Evolutionary conservation across 2,888 invertebrate species (phyloP), one percentile per base, ranked within the genome.

Genomic region (Lucinisca nassula): DNA sequence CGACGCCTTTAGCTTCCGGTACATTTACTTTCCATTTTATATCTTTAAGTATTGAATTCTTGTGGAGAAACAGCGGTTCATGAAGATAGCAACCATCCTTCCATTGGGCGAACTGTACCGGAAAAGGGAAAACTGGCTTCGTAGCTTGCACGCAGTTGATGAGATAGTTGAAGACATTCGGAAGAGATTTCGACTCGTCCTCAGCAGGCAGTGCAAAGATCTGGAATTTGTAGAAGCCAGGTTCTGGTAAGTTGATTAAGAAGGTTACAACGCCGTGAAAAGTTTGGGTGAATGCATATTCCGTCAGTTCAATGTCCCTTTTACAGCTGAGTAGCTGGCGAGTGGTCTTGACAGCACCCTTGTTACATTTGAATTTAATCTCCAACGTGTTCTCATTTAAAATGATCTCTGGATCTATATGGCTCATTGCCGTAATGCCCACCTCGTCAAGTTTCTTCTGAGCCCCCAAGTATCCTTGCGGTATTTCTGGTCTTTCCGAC

Each of bases 51-150:
- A 89, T 87, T 30, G 77, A 78, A 21, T 95, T 95, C 27, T 93
- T 90, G 84, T 91, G 88, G 1, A 94, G 87, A 24, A 88, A 88
- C 10, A 93, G 83, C 0, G 96, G 96, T 74, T 93, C 94, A 79
- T 91, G 90, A 51, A 96, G 92, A 88, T 90, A 95, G 82, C 96
- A 96, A 4, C 96, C 96, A 38, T 96, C 96, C 87, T 96, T 96
- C 96, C 96, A 96, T 84, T 96, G 95, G 61, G 95, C 95, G 79
- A 95, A 96, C 92, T 96, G 96, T 90, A 95, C 95, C 27, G 96
- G 96, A 93, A 93, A 96, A 32, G 95, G 94, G 49, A 92, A 85
- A 49, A 92, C 92, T n/a, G 92, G 82, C 70, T 93, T 92, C 35
- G 90, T 87, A 8, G 92, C 90, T 24, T 85, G 58, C 35, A 82